Base-by-base conservation (phyloP, 2,888 invertebrate genomes). In the Vesta saturnalis region DNA sequence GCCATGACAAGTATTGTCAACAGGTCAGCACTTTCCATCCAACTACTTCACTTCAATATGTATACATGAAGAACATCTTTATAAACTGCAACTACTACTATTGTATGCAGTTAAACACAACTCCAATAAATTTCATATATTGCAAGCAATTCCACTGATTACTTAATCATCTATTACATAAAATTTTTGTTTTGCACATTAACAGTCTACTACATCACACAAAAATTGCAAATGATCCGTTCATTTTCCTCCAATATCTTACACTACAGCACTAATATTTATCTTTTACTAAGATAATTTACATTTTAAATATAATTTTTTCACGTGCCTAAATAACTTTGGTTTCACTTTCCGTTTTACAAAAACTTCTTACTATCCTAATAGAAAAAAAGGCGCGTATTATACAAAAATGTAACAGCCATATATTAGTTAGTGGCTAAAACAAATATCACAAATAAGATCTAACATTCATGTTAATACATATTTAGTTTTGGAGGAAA, bases 1-100 rank as follows among this genome's bases (percentile, higher is more conserved):
- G 71, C 71, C 67, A 64, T 63, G 64, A 66, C 71, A 71, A 69
- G 71, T 71, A 71, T 71, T 71, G 71, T 71, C 71, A 69, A 71
- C 60, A 59, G 62, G 60, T 70, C 65, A 65, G 69, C 62, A 64
- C 64, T 68, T 69, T 61, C 61, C 61, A 62, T 61, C 46, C 8
- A 69, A 35, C 46, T 64, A 64, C 64, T 60, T 64, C 64, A 64
- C 57, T 35, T 60, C 65, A 61, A 58, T 30, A 14, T 14, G 12
- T 43, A 57, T 60, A 68, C 56, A 60, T 55, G 64, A 64, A 64
- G 52, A 60, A 68, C 64, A 68, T 39, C 35, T 60, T 60, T 63
- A 58, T 55, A 65, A 56, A 69, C 30, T 56, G 69, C 61, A 60
- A 69, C 69, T 69, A 69, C 64, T 64, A 57, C 68, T 64, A 64